phyloP scores from a whole-genome alignment of 2,113 vertebrate species.

The Elephantulus edwardii region DNA sequence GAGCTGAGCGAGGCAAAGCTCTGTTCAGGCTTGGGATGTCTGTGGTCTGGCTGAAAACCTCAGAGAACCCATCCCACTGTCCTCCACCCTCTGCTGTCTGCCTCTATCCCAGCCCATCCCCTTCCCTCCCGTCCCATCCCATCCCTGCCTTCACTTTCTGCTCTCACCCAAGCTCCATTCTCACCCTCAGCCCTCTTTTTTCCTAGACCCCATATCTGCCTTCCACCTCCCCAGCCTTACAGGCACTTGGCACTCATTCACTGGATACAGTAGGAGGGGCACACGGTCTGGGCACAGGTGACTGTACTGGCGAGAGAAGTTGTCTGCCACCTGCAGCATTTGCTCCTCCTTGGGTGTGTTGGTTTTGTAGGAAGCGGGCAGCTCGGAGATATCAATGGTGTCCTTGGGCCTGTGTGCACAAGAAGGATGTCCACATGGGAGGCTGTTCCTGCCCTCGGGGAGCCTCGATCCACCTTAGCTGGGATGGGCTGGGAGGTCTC shows the following conservation, averaged over 20 bases:
- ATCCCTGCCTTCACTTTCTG: neutral
- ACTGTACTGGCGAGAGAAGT: slow-evolving; percentile 88
- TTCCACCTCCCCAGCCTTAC: slow-evolving; percentile 74
- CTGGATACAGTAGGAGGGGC: slow-evolving; percentile 87
- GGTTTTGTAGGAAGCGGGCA: slow-evolving; percentile 85
- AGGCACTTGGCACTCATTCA: slow-evolving; percentile 90
- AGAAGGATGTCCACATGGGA: accelerated
- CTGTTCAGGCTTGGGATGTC: neutral
- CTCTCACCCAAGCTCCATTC: neutral
- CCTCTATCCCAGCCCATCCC: neutral
- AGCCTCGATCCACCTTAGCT: accelerated
- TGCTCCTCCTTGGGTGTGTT: slow-evolving; percentile 85
- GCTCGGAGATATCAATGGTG: slow-evolving; percentile 72
- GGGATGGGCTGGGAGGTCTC: neutral
- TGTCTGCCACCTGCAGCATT: slow-evolving; percentile 85
- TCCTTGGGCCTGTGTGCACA: slow-evolving; percentile 67
- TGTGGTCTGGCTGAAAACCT: neutral
- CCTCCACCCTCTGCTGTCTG: neutral
- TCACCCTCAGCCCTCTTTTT: neutral
- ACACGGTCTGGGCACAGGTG: slow-evolving; percentile 89
- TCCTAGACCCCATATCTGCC: neutral
- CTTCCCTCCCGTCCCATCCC: too few relatives aligned
- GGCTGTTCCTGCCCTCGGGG: neutral
- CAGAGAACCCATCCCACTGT: neutral
- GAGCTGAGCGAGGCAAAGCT: neutral